These are phyloP conservation scores for Chelonia mydas DNA, from an alignment of 2,797 vertebrate species.

Conservation along the genomic window DNA sequence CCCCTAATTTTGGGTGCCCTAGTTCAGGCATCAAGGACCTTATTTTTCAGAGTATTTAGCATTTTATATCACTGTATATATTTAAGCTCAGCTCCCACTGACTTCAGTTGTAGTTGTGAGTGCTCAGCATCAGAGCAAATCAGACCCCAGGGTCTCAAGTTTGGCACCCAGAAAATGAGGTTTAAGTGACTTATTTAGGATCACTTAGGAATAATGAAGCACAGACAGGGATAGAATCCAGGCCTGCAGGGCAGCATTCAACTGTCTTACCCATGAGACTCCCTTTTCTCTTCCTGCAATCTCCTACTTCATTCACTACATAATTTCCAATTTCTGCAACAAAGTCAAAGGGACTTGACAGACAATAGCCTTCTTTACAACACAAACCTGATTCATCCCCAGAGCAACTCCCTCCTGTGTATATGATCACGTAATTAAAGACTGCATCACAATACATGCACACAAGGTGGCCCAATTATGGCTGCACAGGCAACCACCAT, in stretches of 20 bases:
- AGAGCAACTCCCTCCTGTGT: background rate
- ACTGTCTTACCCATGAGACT: background rate
- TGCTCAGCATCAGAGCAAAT: background rate
- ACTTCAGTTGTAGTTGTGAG: background rate
- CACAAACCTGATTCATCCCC: background rate
- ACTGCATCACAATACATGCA: background rate
- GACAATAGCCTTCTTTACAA: background rate
- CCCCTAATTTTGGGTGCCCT: background rate
- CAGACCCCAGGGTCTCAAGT: background rate
- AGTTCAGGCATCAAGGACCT: background rate
- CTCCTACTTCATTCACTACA: background rate
- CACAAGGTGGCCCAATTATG: background rate
- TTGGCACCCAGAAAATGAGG: background rate
- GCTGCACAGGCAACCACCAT: background rate
- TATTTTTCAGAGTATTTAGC: background rate
- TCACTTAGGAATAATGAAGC: background rate
- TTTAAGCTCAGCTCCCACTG: background rate
- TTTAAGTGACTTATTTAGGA: background rate
- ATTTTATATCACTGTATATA: background rate
- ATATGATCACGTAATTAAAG: background rate
- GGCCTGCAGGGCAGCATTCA: background rate
- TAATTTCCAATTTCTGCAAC: background rate
- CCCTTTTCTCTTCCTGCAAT: background rate
- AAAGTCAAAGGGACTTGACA: background rate
- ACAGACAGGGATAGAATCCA: background rate